Percentiles rank a stretch among this genome's conserved stretches.
Evolutionary conservation across 2,797 vertebrate genomes (phyloP).

Genomic region (Paguma larvata): DNA sequence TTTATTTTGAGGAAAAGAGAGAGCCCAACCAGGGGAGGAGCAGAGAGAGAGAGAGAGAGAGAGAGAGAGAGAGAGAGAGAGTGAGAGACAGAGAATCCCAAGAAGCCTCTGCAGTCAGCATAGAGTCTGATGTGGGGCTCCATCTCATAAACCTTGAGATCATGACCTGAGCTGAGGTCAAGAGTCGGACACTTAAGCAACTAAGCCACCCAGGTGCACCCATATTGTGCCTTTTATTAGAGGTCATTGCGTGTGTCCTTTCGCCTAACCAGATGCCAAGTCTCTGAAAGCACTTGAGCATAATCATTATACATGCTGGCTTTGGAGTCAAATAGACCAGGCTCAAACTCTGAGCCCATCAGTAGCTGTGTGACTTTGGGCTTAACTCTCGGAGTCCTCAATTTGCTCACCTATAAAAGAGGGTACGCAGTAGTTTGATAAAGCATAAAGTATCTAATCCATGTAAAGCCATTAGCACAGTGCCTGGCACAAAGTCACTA

Average conservation of each 20-base stretch:
- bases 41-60: no score
- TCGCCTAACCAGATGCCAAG: neutral
- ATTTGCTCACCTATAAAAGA: slow-evolving; percentile 25
- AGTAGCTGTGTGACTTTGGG: slow-evolving; percentile 5
- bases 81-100: no score
- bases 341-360: neutral
- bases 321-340: neutral
- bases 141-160: no score
- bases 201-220: no score
- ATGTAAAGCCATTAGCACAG: neutral
- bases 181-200: no score
- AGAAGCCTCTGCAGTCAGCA: no score
- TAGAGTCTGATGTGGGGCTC: no score
- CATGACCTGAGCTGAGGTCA: no score
- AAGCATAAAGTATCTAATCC: neutral
- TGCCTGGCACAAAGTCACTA: neutral
- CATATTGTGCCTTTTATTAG: neutral
- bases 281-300: neutral
- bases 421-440: neutral
- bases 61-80: no score
- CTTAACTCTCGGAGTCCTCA: slow-evolving; percentile 2
- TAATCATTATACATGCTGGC: neutral
- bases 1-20: no score
- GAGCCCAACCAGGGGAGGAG: no score
- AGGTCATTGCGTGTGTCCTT: neutral